These are phyloP conservation scores for Pyrrhopygopsis socrates DNA, from an alignment of 2,888 invertebrate species.

Conservation along the genomic window DNA sequence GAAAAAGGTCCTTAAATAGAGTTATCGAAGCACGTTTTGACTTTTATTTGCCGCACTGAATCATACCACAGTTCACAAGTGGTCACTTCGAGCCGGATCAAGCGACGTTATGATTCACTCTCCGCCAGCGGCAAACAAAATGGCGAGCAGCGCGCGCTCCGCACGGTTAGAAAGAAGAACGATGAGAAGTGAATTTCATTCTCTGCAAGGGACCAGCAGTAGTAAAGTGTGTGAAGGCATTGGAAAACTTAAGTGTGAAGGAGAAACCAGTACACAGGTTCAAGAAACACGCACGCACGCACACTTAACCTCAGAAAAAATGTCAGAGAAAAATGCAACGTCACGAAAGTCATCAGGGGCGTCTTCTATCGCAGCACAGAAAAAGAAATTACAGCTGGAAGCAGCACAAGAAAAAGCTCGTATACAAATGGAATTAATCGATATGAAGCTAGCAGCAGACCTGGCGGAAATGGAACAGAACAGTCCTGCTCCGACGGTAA, in stretches of 20 bases:
- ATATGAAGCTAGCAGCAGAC: background rate
- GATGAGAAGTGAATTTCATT: background rate
- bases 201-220: background rate
- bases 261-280: too few relatives aligned
- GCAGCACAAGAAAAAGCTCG: slow-evolving; percentile 13
- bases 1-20: too few relatives aligned
- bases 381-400: background rate
- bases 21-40: too few relatives aligned
- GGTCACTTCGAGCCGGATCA: too few relatives aligned
- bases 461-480: background rate
- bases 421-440: slow-evolving; percentile 5
- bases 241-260: background rate
- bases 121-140: background rate
- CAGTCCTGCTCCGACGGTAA: background rate
- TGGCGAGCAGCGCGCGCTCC: background rate
- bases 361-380: background rate
- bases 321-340: background rate
- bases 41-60: too few relatives aligned
- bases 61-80: too few relatives aligned
- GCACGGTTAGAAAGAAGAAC: background rate
- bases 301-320: too few relatives aligned
- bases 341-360: background rate
- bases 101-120: background rate
- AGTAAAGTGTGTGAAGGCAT: background rate
- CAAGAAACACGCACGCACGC: too few relatives aligned